Evolutionary conservation across 2,888 invertebrate species (phyloP).

Genomic region (Callimorpha dominula): DNA sequence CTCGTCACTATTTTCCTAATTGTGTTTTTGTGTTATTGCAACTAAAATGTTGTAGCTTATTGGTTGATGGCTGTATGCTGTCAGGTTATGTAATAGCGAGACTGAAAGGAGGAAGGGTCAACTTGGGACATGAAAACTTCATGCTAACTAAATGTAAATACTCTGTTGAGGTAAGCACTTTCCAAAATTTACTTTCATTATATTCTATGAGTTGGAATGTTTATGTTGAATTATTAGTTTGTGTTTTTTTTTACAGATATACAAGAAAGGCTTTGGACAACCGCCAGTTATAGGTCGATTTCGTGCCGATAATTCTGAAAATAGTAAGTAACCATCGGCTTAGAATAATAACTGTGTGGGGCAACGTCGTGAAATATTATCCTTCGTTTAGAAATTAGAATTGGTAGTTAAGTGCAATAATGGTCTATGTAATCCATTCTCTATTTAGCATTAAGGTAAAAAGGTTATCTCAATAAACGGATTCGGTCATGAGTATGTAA

Average conservation of each 20-base stretch:
- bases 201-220: not conserved
- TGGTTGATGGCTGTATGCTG: constrained; percentile 66
- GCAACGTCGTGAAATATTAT: too few relatives aligned
- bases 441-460: too few relatives aligned
- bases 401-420: too few relatives aligned
- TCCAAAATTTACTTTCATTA: not conserved
- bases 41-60: constrained; percentile 57
- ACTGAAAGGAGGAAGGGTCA: constrained; percentile 56
- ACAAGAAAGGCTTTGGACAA: constrained; percentile 40
- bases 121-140: constrained; percentile 61
- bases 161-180: constrained; percentile 66
- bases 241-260: constrained; percentile 57
- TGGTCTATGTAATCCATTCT: too few relatives aligned
- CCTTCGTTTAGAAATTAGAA: too few relatives aligned
- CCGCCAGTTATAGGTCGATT: constrained; percentile 71
- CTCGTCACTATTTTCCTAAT: too few relatives aligned
- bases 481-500: not conserved
- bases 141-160: constrained; percentile 61
- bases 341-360: not conserved
- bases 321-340: constrained; percentile 50
- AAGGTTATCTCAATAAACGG: too few relatives aligned
- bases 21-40: too few relatives aligned
- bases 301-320: constrained; percentile 48
- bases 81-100: constrained; percentile 59
- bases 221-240: too few relatives aligned